Evolutionary conservation across 2,113 vertebrate species (phyloP), one percentile per base, ranked within the genome.

Genomic region (Heterochromis multidens): DNA sequence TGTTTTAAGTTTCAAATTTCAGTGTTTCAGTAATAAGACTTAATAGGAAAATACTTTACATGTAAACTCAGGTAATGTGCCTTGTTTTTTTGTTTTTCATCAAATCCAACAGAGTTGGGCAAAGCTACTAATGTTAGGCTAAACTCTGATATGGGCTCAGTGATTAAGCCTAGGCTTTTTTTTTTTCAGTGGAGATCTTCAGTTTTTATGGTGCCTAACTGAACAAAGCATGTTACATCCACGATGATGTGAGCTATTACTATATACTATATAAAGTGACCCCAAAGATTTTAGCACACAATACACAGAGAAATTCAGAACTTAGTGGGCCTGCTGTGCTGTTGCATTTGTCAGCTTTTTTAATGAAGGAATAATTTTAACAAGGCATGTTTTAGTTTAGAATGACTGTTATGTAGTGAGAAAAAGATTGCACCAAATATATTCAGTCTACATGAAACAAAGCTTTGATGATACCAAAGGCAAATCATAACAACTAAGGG

Each of bases 341-440:
- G 0, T 46, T 70, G 29, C 40, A 12, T 72, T 21, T 11, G 21
- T 29, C 43, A 29, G 25, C n/a, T 60, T 43, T 79, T 65, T 46
- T 13, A 67, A 60, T 65, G 21, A 23, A 49, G 3, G 27, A 40
- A 72, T 63, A 83, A 17, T 49, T 57, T 31, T 76, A 57, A 80
- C 12, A 16, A 59, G 31, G 52, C 13, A 80, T 83, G 52, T 79
- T 84, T 16, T 31, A 62, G 27, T 81, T 61, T 23, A 87, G 43
- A n/a, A n/a, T n/a, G n/a, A n/a, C n/a, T n/a, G n/a, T n/a, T n/a
- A n/a, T n/a, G 49, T 43, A 59, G 25, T 33, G 23, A 79, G 62
- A 83, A 63, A 77, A 87, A 82, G 35, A 77, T 58, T 29, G 62
- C 76, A 86, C 33, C 59, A 86, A 86, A 81, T 23, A 76, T 17